Evolutionary conservation across 2,797 vertebrate genomes (phyloP), one percentile per base, ranked within the genome.

Genomic region (Chloroceryle amazona): DNA sequence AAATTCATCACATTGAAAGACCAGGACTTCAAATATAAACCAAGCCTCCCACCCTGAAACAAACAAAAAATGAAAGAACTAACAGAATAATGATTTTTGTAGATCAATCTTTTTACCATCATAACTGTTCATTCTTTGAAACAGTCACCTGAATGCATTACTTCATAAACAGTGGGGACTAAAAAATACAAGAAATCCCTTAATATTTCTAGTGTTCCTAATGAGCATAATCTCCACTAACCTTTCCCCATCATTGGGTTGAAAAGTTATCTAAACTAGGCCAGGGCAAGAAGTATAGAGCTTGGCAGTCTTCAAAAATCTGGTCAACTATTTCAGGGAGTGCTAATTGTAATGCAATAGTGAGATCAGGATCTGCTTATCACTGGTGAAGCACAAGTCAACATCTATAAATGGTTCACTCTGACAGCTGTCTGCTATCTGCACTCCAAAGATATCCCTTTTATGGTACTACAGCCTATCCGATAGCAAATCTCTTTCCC

Each of bases 271-370:
- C 63, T 79, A 89, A 94, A 93, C 61, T 88, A 95, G 91, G 90
- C 60, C 94, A 93, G 76, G 66, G 72, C 63, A 86, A 91, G 80
- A 90, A 72, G 54, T 67, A 73, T 23, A 85, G 29, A 66, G 35
- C 44, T 86, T 92, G 75, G 62, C 76, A 88, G 49, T 70, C 63
- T 92, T 91, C 74, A 97, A 90, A 94, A 89, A 89, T 93, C 91
- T 89, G 83, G 81, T 93, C 87, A 96, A 91, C 85, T 93, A 52
- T 93, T 96, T 94, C 65, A 93, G 58, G 67, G 74, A 93, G 42
- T 79, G 75, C 54, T 96, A 96, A 97, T 98, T 96, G 87, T 51
- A 29, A 86, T 85, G 80, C 68, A 86, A 49, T 37, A 90, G 62
- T 79, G 46, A 95, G 44, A 91, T 44, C 29, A 66, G 62, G 62